Percentiles rank a stretch among this genome's conserved stretches.
phyloP scores from a whole-genome alignment of 2,797 vertebrate species.

The Darevskia mixta region DNA sequence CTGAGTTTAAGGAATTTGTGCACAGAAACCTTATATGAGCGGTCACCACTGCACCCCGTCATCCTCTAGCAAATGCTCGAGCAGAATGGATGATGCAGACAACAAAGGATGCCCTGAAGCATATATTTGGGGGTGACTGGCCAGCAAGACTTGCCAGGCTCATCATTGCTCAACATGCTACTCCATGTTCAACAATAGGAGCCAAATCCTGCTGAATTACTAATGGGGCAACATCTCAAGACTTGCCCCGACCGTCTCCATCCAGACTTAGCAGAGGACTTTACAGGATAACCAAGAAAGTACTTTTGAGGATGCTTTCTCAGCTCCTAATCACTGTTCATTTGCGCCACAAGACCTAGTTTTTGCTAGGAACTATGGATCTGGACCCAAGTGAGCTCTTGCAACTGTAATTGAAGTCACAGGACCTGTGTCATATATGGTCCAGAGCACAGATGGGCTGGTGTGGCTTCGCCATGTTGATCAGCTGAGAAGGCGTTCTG shows the following conservation, averaged over 20 bases:
- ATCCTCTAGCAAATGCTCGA: slow-evolving; percentile 12
- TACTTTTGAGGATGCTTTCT: no score
- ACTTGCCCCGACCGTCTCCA: neutral
- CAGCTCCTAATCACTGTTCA: no score
- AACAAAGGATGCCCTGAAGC: no score
- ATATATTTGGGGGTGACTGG: no score
- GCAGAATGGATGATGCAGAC: no score
- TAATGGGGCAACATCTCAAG: neutral
- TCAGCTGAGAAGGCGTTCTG: neutral
- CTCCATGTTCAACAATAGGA: neutral
- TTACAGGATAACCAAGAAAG: neutral
- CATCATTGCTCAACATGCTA: neutral
- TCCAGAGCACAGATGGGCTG: neutral
- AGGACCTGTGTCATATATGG: neutral
- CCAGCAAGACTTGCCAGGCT: neutral
- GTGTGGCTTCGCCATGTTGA: neutral
- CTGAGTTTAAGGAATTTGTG: neutral
- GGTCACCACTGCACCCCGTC: neutral
- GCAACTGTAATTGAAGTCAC: neutral
- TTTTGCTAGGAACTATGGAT: neutral
- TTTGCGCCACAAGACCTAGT: no score
- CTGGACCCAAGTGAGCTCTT: neutral
- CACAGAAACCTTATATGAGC: neutral
- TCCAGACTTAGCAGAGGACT: neutral
- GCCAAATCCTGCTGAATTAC: slow-evolving; percentile 27